Evolutionary conservation across 2,797 vertebrate species (phyloP).

Genomic region (Coregonus sp.): DNA sequence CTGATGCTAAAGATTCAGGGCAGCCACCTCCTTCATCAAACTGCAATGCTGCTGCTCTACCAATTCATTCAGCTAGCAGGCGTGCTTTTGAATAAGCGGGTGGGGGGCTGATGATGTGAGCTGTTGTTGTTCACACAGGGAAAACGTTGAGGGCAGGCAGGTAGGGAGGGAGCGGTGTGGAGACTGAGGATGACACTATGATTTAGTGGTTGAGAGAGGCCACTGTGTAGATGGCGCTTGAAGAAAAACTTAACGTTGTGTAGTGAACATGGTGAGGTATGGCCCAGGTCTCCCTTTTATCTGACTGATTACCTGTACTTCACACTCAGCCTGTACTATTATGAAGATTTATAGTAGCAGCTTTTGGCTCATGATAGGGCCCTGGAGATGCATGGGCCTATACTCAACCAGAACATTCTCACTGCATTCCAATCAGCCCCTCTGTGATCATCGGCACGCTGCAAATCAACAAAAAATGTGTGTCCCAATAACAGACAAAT

Average conservation of each 20-base stretch:
- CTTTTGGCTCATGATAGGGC: slow-evolving; percentile 74
- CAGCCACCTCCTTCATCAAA: slow-evolving; percentile 65
- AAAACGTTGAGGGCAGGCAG: not conserved
- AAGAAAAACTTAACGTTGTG: not conserved
- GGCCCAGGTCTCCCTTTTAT: slow-evolving; percentile 31
- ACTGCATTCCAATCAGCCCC: slow-evolving; percentile 67
- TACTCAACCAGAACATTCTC: slow-evolving; percentile 71
- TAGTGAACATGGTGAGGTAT: slow-evolving; percentile 69
- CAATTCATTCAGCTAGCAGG: slow-evolving; percentile 52
- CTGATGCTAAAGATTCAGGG: slow-evolving; percentile 69
- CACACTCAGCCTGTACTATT: slow-evolving; percentile 70
- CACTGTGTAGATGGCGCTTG: not conserved
- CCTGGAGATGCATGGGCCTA: slow-evolving; percentile 72
- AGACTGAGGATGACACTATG: not conserved
- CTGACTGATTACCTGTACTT: slow-evolving; percentile 68
- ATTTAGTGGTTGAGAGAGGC: not conserved
- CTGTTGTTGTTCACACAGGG: not conserved
- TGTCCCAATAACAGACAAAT: slow-evolving; percentile 64
- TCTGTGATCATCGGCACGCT: slow-evolving; percentile 36
- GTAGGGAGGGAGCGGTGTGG: not conserved
- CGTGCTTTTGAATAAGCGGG: not conserved
- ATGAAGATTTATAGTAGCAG: slow-evolving; percentile 79
- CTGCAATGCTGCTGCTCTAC: slow-evolving; percentile 59
- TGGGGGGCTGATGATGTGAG: not conserved
- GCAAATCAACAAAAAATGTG: slow-evolving; percentile 46